These are phyloP conservation scores for Notamacropus eugenii DNA, from an alignment of 2,797 vertebrate genomes.

Conservation along the genomic window DNA sequence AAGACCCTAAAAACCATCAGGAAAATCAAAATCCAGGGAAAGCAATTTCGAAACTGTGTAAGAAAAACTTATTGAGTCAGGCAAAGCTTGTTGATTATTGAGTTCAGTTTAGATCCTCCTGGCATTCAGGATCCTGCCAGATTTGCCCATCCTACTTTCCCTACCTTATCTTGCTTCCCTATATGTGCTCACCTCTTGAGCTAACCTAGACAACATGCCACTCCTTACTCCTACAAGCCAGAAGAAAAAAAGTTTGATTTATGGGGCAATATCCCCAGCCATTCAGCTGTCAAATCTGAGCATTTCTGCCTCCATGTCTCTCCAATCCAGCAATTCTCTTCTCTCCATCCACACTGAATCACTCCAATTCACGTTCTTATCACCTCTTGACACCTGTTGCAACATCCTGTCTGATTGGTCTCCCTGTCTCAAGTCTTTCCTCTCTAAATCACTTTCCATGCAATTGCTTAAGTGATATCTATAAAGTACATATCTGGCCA, in stretches of 20 bases:
- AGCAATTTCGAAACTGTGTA: constrained; percentile 3
- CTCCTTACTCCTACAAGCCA: not conserved
- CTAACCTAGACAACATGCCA: not conserved
- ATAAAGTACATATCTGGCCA: not conserved
- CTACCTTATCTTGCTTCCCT: not conserved
- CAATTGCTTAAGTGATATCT: not conserved
- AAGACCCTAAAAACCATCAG: not conserved
- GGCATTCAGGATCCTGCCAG: not conserved
- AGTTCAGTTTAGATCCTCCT: not conserved
- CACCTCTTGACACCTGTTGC: not conserved
- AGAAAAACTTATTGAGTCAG: not conserved
- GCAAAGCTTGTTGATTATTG: not conserved
- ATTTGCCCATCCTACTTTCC: not conserved
- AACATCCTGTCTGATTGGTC: not conserved
- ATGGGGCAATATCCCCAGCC: not conserved
- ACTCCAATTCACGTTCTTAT: not conserved
- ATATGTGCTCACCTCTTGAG: not conserved
- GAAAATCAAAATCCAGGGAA: constrained; percentile 8
- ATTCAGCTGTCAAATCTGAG: not conserved
- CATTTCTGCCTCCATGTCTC: not conserved
- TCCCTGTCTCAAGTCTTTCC: not conserved
- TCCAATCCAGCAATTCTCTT: not conserved
- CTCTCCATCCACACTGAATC: not conserved
- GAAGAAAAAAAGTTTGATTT: not conserved
- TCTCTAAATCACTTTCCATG: not conserved